Percentiles rank a stretch among this genome's conserved stretches.
These are phyloP conservation scores for Chesias legatella DNA, from an alignment of 2,888 invertebrate species.

Conservation along the genomic window DNA sequence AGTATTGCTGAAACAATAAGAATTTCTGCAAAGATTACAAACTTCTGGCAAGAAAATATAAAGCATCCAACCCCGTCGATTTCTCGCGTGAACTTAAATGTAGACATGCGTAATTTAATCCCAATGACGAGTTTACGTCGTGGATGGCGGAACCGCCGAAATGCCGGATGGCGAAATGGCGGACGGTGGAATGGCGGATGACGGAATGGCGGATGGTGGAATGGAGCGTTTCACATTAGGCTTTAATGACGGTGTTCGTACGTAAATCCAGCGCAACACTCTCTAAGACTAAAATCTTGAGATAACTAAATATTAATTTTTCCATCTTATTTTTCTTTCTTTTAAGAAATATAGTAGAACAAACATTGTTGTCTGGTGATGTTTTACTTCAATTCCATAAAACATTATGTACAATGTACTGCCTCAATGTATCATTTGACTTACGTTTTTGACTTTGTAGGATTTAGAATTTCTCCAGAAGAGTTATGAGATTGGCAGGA, in stretches of 20 bases:
- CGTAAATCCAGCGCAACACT: neutral
- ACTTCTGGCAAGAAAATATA: neutral
- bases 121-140: slow-evolving; percentile 16
- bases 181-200: slow-evolving; percentile 15
- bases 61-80: neutral
- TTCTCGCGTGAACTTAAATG: slow-evolving; percentile 4
- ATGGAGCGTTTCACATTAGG: slow-evolving; percentile 20
- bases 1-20: no score
- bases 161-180: slow-evolving; percentile 14
- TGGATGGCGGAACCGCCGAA: slow-evolving; percentile 24
- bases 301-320: neutral
- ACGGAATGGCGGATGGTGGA: slow-evolving; percentile 12
- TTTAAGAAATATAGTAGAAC: no score
- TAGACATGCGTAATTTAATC: slow-evolving; percentile 26
- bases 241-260: slow-evolving; percentile 16
- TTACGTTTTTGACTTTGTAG: no score
- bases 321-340: no score
- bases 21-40: neutral
- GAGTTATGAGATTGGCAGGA: no score
- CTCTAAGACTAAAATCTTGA: neutral
- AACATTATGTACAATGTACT: no score
- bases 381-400: no score
- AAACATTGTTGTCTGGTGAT: no score
- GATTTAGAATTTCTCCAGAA: no score
- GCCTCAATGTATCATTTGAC: no score